Conservation (phyloP, 2,797 vertebrate genomes). For the Odontamblyopus rebecca region DNA sequence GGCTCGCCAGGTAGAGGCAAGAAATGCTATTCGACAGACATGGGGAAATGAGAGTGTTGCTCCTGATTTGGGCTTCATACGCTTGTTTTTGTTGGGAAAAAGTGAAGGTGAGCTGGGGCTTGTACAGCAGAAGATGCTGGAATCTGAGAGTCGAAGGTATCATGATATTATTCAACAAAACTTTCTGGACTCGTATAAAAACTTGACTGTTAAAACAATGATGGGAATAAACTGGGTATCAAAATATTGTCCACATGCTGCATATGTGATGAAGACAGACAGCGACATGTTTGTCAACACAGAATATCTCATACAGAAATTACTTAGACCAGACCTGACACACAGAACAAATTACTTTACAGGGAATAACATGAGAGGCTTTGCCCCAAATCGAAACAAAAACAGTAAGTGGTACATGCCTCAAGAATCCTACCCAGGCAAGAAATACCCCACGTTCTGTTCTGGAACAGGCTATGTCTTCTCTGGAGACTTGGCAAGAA, state of each 20-base stretch:
- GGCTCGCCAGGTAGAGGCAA: slow-evolving; percentile 86
- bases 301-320: slow-evolving; percentile 90
- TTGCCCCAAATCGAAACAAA: slow-evolving; percentile 90
- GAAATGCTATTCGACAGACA: slow-evolving; percentile 91
- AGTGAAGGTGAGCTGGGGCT: slow-evolving; percentile 66
- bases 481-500: slow-evolving; percentile 89
- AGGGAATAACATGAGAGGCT: slow-evolving; percentile 91
- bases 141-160: slow-evolving; percentile 86
- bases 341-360: slow-evolving; percentile 89
- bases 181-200: slow-evolving; percentile 92
- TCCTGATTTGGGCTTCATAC: slow-evolving; percentile 77
- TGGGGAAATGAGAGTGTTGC: slow-evolving; percentile 92
- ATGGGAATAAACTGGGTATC: slow-evolving; percentile 99
- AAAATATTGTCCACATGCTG: slow-evolving; percentile 82
- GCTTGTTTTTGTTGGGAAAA: slow-evolving; percentile 90
- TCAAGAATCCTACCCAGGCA: slow-evolving; percentile 86
- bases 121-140: slow-evolving; percentile 81
- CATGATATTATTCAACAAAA: slow-evolving; percentile 94
- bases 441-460: slow-evolving; percentile 95
- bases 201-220: slow-evolving; percentile 93
- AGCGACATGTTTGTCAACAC: slow-evolving; percentile 98
- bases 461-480: slow-evolving; percentile 98
- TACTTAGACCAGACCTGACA: slow-evolving; percentile 85
- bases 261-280: slow-evolving; percentile 97
- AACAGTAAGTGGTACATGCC: slow-evolving; percentile 99